These are phyloP conservation scores for Rhodinocichla rosea DNA, from an alignment of 2,113 vertebrate species.

Conservation along the genomic window DNA sequence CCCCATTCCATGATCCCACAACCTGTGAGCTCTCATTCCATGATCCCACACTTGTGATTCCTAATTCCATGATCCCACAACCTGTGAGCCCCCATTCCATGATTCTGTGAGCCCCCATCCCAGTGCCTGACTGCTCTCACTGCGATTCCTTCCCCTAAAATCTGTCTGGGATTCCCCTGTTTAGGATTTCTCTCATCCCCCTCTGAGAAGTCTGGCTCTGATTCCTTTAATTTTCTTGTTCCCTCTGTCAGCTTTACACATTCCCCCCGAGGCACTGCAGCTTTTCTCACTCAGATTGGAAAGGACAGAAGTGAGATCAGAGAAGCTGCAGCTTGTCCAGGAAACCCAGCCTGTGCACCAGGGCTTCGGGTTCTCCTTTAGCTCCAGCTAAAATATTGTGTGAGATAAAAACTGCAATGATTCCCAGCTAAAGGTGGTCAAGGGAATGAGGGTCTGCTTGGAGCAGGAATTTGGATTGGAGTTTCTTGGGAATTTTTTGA, in stretches of 20 bases:
- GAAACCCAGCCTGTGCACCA: background rate
- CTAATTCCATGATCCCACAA: no score
- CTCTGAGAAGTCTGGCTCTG: background rate
- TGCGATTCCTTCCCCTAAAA: rapidly evolving
- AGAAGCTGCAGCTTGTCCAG: constrained; percentile 12
- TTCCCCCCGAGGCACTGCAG: constrained; percentile 15
- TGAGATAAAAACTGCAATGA: background rate
- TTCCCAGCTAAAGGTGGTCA: background rate
- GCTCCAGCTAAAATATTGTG: background rate
- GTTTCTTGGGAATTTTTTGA: background rate
- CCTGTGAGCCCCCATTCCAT: background rate
- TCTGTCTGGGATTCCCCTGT: background rate
- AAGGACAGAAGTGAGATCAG: background rate
- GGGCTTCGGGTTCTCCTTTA: background rate
- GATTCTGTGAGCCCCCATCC: background rate
- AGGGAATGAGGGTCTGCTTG: background rate
- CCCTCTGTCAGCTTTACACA: background rate
- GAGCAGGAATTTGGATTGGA: background rate
- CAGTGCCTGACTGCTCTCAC: rapidly evolving
- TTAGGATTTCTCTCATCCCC: background rate
- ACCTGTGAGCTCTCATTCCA: no score
- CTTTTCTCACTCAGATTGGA: background rate
- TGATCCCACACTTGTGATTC: no score
- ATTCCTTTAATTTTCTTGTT: background rate
- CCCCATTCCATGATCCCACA: no score